phyloP scores from a whole-genome alignment of 1,140 invertebrate genomes.

The Drosophila novamexicana region DNA sequence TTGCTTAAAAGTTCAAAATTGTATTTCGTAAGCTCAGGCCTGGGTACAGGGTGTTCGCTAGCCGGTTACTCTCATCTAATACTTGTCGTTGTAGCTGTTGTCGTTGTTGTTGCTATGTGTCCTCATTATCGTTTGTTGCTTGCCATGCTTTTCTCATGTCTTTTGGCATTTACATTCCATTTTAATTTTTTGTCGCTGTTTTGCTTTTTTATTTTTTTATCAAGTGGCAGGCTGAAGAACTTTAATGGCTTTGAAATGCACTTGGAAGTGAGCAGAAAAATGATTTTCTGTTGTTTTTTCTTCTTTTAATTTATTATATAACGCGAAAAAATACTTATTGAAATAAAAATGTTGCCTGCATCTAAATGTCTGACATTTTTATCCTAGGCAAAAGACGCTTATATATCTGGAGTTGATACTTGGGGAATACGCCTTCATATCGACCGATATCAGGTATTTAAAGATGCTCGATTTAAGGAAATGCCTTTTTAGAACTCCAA shows the following conservation, averaged over 20 bases:
- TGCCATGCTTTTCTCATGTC: slow-evolving; percentile 64
- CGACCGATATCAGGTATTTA: background rate
- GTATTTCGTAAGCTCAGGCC: too few species aligned
- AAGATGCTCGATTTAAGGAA: too few species aligned
- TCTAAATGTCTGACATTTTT: slow-evolving; percentile 16
- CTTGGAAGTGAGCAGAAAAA: slow-evolving; percentile 55
- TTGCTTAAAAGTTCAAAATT: too few species aligned
- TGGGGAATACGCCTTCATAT: background rate
- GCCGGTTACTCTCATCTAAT: background rate
- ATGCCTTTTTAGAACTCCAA: background rate
- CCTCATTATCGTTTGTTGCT: slow-evolving; percentile 78
- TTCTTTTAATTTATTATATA: slow-evolving; percentile 43
- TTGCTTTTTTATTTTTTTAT: slow-evolving; percentile 42
- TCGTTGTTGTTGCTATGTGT: slow-evolving; percentile 64
- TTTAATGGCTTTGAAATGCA: slow-evolving; percentile 76
- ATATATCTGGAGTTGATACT: background rate
- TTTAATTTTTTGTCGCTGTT: slow-evolving; percentile 29
- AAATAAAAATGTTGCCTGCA: background rate
- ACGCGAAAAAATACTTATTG: slow-evolving; percentile 1
- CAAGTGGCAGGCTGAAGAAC: slow-evolving; percentile 61
- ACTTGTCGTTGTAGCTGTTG: background rate
- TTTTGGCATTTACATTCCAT: slow-evolving; percentile 72
- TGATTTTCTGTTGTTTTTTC: slow-evolving; percentile 36
- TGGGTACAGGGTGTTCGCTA: slow-evolving; percentile 15
- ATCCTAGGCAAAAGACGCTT: background rate